Evolutionary conservation across 2,888 invertebrate species (phyloP), one percentile per base, ranked within the genome.

Genomic region (Callimorpha dominula): DNA sequence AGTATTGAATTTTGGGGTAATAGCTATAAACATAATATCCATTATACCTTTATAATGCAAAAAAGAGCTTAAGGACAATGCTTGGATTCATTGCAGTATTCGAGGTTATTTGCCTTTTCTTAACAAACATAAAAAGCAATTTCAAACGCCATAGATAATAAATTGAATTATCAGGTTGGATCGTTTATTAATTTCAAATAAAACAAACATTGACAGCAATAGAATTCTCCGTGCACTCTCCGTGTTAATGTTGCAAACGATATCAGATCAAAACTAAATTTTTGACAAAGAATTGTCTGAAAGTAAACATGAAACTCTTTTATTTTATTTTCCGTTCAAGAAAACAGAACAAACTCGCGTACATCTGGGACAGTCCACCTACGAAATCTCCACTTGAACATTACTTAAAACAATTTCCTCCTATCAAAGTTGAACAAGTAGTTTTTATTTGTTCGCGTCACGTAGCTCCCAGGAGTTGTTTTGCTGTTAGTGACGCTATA

Each of bases 371-470:
- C 83, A 74, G 84, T 88, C 89, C 89, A 88, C 87, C 89, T 86
- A 87, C 89, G 81, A 89, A 91, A 91, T 91, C 91, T 90, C 84
- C 87, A 86, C 86, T 89, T 88, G 87, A 86, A 86, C 89, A 88
- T 89, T 86, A 77, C 91, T 91, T 92, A 91, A 92, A 92, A 92
- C 92, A 92, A 93, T 92, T 92, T 91, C 89, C 90, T 86, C 85
- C 90, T 89, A 91, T 92, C 91, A 92, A 91, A 93, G 90, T 91
- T 91, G 89, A 88, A 86, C 87, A 81, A 85, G 88, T 88, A 90
- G 91, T 92, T 92, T 91, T 91, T 92, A 91, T 91, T 91, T 91
- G 90, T 92, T 91, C 91, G 84, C 85, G 86, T 90, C 92, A 92
- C 92, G 92, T 92, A 83, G 82, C 88, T 90, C 92, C 89, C 92